These are phyloP conservation scores for Babyrousa celebensis DNA, from an alignment of 2,797 vertebrate genomes.

Conservation along the genomic window DNA sequence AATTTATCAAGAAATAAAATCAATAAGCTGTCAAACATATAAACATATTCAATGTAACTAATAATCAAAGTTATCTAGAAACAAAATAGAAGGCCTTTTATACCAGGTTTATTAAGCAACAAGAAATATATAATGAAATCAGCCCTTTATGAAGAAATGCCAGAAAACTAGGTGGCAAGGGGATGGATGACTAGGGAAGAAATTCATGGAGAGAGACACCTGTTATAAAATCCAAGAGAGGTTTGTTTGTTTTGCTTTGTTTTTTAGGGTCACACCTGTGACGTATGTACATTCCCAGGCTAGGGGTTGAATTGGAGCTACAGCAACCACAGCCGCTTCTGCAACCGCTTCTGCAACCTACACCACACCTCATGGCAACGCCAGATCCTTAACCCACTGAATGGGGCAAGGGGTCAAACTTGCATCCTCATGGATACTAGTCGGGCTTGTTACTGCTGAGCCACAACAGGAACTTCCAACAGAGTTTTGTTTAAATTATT, in stretches of 20 bases:
- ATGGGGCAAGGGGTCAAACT: too few species aligned
- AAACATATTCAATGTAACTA: slow-evolving; percentile 29
- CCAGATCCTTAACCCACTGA: too few species aligned
- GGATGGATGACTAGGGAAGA: not conserved
- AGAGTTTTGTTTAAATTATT: slow-evolving; percentile 33
- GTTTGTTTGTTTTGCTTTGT: not conserved
- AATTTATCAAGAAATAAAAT: slow-evolving; percentile 21
- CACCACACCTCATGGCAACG: too few species aligned
- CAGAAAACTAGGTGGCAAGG: not conserved
- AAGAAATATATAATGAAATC: slow-evolving; percentile 6
- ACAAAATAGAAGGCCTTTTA: not conserved
- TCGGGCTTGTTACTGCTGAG: too few species aligned
- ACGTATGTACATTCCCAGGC: too few species aligned
- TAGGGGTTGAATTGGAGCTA: too few species aligned
- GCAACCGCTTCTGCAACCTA: too few species aligned
- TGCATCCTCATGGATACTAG: too few species aligned
- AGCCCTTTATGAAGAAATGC: slow-evolving; percentile 24
- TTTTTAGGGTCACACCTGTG: too few species aligned
- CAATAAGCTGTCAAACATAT: slow-evolving; percentile 38
- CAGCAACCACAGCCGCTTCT: too few species aligned
- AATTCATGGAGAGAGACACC: not conserved
- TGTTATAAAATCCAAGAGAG: not conserved
- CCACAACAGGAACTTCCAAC: not conserved
- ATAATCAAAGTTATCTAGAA: slow-evolving; percentile 45
- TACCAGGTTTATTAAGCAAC: slow-evolving; percentile 7